phyloP scores from a whole-genome alignment of 2,797 vertebrate genomes.

The Scarus forsteni region DNA sequence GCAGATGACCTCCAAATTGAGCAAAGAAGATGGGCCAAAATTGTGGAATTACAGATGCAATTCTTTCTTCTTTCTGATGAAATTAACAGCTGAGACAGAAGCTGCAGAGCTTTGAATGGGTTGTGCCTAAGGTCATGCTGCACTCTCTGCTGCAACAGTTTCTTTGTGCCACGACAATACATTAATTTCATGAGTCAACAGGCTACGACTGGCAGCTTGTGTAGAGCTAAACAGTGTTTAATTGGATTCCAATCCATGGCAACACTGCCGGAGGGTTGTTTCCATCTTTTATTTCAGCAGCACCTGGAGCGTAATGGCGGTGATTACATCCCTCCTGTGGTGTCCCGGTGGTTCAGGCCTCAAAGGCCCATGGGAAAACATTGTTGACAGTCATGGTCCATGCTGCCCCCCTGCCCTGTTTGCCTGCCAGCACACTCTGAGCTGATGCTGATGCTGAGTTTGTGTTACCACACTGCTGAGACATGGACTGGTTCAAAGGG shows the following conservation, averaged over 20 bases:
- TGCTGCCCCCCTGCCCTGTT: conserved; percentile 58
- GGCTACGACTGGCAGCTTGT: conserved; percentile 82
- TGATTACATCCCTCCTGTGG: conserved; percentile 80
- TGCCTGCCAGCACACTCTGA: conserved; percentile 58
- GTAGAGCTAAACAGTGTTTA: conserved; percentile 85
- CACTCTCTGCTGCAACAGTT: conserved; percentile 69
- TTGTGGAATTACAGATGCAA: conserved; percentile 25
- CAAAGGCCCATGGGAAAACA: conserved; percentile 63
- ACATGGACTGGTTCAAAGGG: conserved; percentile 67
- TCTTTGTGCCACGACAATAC: conserved; percentile 82
- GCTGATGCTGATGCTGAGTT: conserved; percentile 29
- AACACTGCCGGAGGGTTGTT: conserved; percentile 80
- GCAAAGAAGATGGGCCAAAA: neutral
- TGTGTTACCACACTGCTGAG: conserved; percentile 47
- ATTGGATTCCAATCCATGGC: conserved; percentile 86
- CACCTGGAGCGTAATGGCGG: conserved; percentile 83
- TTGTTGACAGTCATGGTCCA: conserved; percentile 77
- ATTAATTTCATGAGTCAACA: conserved; percentile 88
- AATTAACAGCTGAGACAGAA: conserved; percentile 60
- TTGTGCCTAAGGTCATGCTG: conserved; percentile 64
- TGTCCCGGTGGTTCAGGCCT: conserved; percentile 60
- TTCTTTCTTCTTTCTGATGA: conserved; percentile 32
- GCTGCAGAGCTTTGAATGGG: conserved; percentile 56
- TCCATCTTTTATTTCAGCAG: conserved; percentile 79
- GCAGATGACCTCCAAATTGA: conserved; percentile 55